A percentile compares a stretch with the other conserved stretches of the same genome.
phyloP scores from a whole-genome alignment of 2,797 vertebrate genomes.

The Sebastolobus alascanus region DNA sequence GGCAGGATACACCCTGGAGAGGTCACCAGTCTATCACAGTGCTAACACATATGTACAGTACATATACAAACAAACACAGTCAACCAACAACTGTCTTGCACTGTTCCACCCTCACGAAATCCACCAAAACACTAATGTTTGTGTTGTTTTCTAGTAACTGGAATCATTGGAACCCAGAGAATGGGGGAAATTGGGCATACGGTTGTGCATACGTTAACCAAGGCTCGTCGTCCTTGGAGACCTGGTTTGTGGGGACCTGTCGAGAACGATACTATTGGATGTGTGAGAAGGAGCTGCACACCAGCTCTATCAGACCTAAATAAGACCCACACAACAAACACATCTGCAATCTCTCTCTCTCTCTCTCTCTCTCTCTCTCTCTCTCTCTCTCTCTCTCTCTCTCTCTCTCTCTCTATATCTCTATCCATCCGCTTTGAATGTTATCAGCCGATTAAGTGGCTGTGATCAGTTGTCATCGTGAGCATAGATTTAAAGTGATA shows the following conservation, averaged over 20 bases:
- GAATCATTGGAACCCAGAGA: accelerated
- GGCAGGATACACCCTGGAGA: background rate
- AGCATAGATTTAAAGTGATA: no score
- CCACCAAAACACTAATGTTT: background rate
- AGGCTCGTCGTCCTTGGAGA: accelerated
- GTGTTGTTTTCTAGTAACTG: background rate
- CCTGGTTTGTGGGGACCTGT: accelerated
- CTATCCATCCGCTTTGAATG: no score
- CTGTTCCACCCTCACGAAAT: background rate
- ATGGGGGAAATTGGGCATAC: accelerated
- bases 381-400: no score
- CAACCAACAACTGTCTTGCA: background rate
- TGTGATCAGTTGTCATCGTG: no score
- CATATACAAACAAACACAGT: background rate
- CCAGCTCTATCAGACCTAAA: accelerated
- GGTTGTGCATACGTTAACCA: background rate
- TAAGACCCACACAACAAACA: background rate
- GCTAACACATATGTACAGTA: background rate
- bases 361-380: background rate
- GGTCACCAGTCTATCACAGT: background rate
- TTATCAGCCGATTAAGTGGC: no score
- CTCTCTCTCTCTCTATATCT: no score
- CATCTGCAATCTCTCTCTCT: background rate
- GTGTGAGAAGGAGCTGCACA: slow-evolving; percentile 18
- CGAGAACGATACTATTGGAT: accelerated